Evolutionary conservation across 2,888 invertebrate genomes (phyloP), one percentile per base, ranked within the genome.

Genomic region (Drosophila macrospina): DNA sequence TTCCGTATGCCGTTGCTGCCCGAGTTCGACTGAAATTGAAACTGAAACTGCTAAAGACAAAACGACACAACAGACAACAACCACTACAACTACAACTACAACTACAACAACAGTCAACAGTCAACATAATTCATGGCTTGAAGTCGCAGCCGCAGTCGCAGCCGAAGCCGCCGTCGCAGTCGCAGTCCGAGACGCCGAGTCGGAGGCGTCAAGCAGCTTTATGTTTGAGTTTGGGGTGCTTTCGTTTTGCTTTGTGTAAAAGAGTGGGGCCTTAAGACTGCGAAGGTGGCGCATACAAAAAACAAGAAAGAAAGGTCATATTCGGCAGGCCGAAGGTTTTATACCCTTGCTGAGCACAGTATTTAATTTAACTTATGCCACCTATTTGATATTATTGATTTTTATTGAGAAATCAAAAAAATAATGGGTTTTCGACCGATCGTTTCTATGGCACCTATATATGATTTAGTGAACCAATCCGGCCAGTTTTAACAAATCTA

Each of bases 1-100:
- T 85, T 86, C 85, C 86, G 85, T 85, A 36, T 80, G 84, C 86
- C 80, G 80, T 73, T 84, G 86, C 81, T 81, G 84, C 84, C 81
- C 83, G 86, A 75, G 73, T 78, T 85, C 82, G 76, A 85, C 86
- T 85, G 84, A 85, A 85, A 84, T 80, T 86, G 80, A 84, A 85
- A 88, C 83, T 86, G 82, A 88, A 76, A 81, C 74, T 78, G 79
- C 79, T 75, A 80, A 86, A 83, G 80, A 83, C 83, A 80, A 82
- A 83, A 79, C 80, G 73, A 68, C 68, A 63, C 78, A 73, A 56
- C 61, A 55, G 75, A 59, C 34, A 60, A 26, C 66, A 50, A 30
- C 50, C 42, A 24, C 54, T 51, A 24, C 36, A 60, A 11, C 34
- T 68, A 20, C 67, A 62, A 13, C 63, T 37, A 34, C n/a, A n/a